Conservation (phyloP, 2,113 vertebrate species). For the Alectura lathami region DNA sequence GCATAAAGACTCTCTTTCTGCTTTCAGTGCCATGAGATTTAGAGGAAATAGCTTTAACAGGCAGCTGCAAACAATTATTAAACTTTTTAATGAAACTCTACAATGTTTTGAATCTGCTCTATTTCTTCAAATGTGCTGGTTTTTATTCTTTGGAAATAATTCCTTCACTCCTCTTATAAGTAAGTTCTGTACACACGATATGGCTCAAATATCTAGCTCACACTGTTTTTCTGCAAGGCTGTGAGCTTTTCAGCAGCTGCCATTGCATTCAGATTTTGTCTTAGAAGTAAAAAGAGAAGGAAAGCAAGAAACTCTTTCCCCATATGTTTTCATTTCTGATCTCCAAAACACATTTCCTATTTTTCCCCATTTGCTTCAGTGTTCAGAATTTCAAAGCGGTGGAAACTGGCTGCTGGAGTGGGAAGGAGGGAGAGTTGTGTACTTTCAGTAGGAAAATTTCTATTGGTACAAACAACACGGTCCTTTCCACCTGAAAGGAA, state of each 20-base stretch:
- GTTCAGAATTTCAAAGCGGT: slow-evolving; percentile 27
- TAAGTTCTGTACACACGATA: neutral
- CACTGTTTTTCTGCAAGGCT: neutral
- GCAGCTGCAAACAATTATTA: slow-evolving; percentile 76
- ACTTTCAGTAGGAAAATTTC: slow-evolving; percentile 18
- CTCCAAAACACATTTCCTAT: neutral
- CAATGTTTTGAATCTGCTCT: slow-evolving; percentile 57
- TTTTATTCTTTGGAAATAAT: neutral
- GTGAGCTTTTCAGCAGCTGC: neutral
- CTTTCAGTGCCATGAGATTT: slow-evolving; percentile 48
- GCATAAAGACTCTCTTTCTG: slow-evolving; percentile 17
- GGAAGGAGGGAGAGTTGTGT: slow-evolving; percentile 5
- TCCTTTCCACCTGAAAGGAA: slow-evolving; percentile 25
- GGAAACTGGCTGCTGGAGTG: slow-evolving; percentile 2
- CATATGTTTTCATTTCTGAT: slow-evolving; percentile 12
- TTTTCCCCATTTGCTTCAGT: neutral
- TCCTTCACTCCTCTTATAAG: neutral
- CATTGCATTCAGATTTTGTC: neutral
- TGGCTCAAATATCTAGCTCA: neutral
- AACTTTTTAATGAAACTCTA: slow-evolving; percentile 51
- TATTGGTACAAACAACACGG: neutral
- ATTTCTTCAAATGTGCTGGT: slow-evolving; percentile 7
- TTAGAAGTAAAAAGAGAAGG: neutral
- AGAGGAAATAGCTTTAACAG: slow-evolving; percentile 63
- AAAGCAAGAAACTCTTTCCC: neutral